Base-by-base conservation (phyloP, 1,140 invertebrate genomes). In the Drosophila azteca region DNA sequence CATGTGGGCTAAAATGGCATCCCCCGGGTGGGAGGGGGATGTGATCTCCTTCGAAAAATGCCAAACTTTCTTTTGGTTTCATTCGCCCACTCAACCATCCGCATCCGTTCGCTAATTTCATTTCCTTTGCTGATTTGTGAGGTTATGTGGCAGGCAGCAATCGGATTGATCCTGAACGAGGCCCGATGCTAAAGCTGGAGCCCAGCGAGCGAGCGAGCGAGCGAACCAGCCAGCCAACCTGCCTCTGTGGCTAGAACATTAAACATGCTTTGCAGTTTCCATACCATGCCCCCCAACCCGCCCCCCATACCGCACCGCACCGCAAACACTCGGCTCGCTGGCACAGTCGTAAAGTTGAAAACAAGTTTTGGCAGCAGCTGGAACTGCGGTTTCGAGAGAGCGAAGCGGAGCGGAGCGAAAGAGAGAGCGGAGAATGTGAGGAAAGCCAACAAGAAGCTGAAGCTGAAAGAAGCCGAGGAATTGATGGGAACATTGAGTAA, bases 321-420 rank as follows among this genome's bases (percentile, higher is more conserved):
- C 15, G 24, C 52, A 45, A 24, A 39, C 24, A 24, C 29, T 9
- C 29, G 13, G 46, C 60, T 17, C 17, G 17, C 41, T 57, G 54
- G 11, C 43, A 15, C 24, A 9, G 46, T 22, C 46, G 11, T 49
- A 17, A 49, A 49, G 39, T 57, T 17, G 51, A 75, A 73, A 75
- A 75, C 71, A 75, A 75, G 71, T 75, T 75, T 75, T 75, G 71
- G 71, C 71, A 75, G 71, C 71, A 75, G 71, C 71, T 75, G 71
- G 71, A 52, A 74, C 35, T 39, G 71, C 61, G 65, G 51, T 22
- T 43, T 65, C 49, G 66, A 69, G 35, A 39, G 35, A 39, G 11
- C 35, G 35, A 8, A 35, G 8, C 31, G 31, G 9, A 11, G 31
- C 31, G 31, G 31, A 35, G 31, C 31, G 3, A 35, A 35, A 57